phyloP scores from a whole-genome alignment of 1,140 invertebrate species.

The Vanessa atalanta region DNA sequence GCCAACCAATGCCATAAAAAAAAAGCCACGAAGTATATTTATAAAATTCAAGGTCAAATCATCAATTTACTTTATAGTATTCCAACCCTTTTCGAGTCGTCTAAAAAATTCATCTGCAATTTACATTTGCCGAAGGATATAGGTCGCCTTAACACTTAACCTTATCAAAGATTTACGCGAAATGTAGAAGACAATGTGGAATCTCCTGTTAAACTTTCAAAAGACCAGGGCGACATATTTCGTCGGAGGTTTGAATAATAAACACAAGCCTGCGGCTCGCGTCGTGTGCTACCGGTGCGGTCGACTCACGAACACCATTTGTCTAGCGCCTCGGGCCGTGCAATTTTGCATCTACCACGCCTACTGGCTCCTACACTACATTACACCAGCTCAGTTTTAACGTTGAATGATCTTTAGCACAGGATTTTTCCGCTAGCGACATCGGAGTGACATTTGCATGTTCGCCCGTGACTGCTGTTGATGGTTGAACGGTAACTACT shows the following conservation, averaged over 20 bases:
- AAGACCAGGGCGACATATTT: slow-evolving; percentile 48
- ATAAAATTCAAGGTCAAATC: too few relatives aligned
- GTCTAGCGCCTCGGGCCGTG: slow-evolving; percentile 58
- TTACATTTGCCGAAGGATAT: not conserved
- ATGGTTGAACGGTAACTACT: slow-evolving; percentile 2
- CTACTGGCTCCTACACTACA: slow-evolving; percentile 35
- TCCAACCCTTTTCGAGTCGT: not conserved
- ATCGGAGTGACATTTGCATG: slow-evolving; percentile 19
- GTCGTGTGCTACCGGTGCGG: slow-evolving; percentile 70
- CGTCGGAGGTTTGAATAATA: slow-evolving; percentile 50
- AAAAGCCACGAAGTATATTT: too few relatives aligned
- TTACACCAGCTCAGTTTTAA: slow-evolving; percentile 3
- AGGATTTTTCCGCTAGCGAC: slow-evolving; percentile 11
- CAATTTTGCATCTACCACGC: slow-evolving; percentile 70
- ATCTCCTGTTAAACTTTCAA: slow-evolving; percentile 20
- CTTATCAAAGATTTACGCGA: slow-evolving; percentile 9
- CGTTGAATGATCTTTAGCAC: slow-evolving; percentile 5
- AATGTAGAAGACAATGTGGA: not conserved
- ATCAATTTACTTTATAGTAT: too few relatives aligned
- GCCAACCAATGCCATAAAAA: too few relatives aligned
- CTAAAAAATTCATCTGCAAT: not conserved
- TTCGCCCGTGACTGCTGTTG: slow-evolving; percentile 12
- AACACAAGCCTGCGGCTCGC: slow-evolving; percentile 46
- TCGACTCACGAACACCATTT: slow-evolving; percentile 68
- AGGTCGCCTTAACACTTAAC: slow-evolving; percentile 5